These are phyloP conservation scores for Carassius gibelio DNA, from an alignment of 2,113 vertebrate genomes.

Conservation along the genomic window DNA sequence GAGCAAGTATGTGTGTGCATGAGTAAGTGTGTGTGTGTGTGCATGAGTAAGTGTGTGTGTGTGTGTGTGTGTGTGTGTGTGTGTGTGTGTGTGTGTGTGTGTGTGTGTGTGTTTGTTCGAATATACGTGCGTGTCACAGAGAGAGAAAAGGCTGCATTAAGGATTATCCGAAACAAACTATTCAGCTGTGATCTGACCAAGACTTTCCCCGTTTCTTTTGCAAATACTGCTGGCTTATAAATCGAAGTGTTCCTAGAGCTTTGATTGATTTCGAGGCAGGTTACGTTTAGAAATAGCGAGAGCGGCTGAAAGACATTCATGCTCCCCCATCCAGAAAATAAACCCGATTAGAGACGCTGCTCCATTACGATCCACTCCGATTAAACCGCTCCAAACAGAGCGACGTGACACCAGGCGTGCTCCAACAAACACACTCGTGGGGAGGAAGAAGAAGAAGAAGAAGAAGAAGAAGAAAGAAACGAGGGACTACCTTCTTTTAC, in stretches of 20 bases:
- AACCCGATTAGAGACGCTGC: conserved; percentile 68
- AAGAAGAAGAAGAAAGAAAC: conserved; percentile 18
- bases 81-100: neutral
- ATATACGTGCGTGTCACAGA: conserved; percentile 24
- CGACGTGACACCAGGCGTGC: conserved; percentile 28
- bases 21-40: neutral
- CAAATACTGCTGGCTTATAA: conserved; percentile 66
- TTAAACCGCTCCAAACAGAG: conserved; percentile 46
- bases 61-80: conserved; percentile 19
- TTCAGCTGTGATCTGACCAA: conserved; percentile 54
- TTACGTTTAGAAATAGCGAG: conserved; percentile 63
- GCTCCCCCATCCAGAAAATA: conserved; percentile 78
- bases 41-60: neutral
- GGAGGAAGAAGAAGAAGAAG: neutral
- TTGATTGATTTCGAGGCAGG: conserved; percentile 76
- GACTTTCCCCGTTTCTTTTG: conserved; percentile 69
- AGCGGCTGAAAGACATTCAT: conserved; percentile 74
- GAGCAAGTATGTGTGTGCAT: neutral
- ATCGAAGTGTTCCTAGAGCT: conserved; percentile 66
- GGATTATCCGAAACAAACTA: conserved; percentile 38
- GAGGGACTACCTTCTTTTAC: neutral
- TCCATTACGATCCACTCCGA: conserved; percentile 62
- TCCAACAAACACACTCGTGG: conserved; percentile 19
- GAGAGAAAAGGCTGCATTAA: conserved; percentile 41
- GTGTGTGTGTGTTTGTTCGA: neutral